Evolutionary conservation across 2,797 vertebrate genomes (phyloP).

Genomic region (Numenius phaeopus): DNA sequence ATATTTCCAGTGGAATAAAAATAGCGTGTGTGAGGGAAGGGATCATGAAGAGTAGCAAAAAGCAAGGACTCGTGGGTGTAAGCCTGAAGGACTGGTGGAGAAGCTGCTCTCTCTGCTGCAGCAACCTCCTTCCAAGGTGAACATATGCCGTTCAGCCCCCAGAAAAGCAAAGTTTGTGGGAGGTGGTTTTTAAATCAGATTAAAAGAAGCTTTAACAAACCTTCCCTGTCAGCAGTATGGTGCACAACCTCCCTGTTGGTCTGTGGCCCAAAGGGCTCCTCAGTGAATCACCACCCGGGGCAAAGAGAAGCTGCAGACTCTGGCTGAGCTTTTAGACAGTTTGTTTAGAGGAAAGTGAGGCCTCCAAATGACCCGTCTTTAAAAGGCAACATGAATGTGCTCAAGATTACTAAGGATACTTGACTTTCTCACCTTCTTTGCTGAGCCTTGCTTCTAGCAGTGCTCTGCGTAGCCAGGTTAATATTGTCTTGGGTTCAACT

Average conservation of each 20-base stretch:
- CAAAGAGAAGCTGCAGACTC: not conserved
- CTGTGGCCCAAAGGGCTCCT: not conserved
- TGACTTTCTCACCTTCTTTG: not conserved
- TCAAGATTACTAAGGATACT: not conserved
- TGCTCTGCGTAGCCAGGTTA: not conserved
- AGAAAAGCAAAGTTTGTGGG: slow-evolving; percentile 25
- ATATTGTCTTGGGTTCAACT: not conserved
- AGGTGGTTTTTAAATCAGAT: slow-evolving; percentile 15
- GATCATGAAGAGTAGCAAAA: not conserved
- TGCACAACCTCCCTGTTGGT: not conserved
- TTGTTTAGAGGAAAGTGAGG: not conserved
- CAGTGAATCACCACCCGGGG: not conserved
- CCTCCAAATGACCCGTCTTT: not conserved
- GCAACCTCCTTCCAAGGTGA: slow-evolving; percentile 51
- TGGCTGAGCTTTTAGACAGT: not conserved
- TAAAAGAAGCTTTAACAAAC: not conserved
- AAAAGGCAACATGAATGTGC: not conserved
- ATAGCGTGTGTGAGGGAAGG: slow-evolving; percentile 5
- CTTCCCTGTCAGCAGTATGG: not conserved
- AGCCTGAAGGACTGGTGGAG: slow-evolving; percentile 2
- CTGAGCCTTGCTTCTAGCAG: not conserved
- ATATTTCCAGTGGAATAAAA: slow-evolving; percentile 49
- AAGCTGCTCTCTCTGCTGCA: slow-evolving; percentile 43
- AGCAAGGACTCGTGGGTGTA: slow-evolving; percentile 13
- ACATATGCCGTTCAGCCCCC: slow-evolving; percentile 32